phyloP scores from a whole-genome alignment of 1,140 invertebrate species.

The Drosophila serrata region DNA sequence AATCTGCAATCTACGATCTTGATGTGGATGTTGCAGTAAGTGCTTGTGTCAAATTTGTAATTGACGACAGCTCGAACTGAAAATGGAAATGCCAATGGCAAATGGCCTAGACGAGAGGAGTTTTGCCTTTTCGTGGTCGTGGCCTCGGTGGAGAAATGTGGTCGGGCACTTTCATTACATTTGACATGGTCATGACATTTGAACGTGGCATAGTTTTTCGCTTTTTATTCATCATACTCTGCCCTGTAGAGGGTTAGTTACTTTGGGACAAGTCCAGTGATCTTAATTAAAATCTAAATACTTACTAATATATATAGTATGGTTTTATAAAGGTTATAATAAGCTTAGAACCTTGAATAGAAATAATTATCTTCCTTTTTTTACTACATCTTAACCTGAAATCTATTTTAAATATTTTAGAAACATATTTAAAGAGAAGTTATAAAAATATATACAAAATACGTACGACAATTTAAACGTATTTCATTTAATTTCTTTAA shows the following conservation, averaged over 20 bases:
- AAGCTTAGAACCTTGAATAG: too few species aligned
- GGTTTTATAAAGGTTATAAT: too few species aligned
- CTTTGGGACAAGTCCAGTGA: background rate
- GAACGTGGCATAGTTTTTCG: conserved; percentile 53
- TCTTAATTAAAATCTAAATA: too few species aligned
- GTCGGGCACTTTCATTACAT: conserved; percentile 66
- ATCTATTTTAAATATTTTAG: too few species aligned
- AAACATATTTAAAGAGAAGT: too few species aligned
- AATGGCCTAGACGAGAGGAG: conserved; percentile 40
- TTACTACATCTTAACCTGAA: too few species aligned
- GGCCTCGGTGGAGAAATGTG: conserved; percentile 54
- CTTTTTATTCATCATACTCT: conserved; percentile 14
- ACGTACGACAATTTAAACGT: too few species aligned
- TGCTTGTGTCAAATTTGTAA: conserved; percentile 79
- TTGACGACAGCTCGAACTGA: conserved; percentile 40
- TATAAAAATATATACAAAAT: too few species aligned
- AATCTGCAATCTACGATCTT: conserved; percentile 26
- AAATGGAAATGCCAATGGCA: conserved; percentile 29
- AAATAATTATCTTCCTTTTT: too few species aligned
- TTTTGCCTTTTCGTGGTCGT: conserved; percentile 27
- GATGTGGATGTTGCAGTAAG: conserved; percentile 45
- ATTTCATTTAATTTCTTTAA: background rate
- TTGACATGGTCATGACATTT: conserved; percentile 77
- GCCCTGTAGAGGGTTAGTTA: background rate
- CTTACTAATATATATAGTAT: too few species aligned